Conservation (phyloP, 2,888 invertebrate genomes). For the Athalia cordata region DNA sequence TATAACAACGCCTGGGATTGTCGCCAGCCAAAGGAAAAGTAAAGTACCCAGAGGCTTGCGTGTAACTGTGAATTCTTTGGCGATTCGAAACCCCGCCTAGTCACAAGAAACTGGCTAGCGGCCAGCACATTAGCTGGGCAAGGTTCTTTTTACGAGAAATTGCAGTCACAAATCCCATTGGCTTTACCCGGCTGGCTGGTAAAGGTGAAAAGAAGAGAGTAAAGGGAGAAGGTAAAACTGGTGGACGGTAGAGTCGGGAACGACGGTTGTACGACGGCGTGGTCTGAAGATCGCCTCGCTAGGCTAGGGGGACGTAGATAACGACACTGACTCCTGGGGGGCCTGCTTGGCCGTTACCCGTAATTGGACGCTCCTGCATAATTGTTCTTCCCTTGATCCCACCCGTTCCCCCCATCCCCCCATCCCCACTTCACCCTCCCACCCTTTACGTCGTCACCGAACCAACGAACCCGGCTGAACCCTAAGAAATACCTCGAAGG, state of each 20-base stretch:
- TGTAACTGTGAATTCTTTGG: conserved; percentile 34
- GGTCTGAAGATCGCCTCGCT: conserved; percentile 34
- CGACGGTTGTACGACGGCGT: conserved; percentile 26
- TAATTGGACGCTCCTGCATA: conserved; percentile 67
- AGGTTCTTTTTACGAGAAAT: conserved; percentile 57
- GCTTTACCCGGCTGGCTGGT: conserved; percentile 19
- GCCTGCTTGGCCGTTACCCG: conserved; percentile 58
- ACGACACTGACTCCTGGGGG: conserved; percentile 41
- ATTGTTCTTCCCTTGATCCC: conserved; percentile 57
- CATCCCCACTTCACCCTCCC: conserved; percentile 7
- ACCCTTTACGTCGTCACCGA: background rate
- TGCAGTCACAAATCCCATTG: conserved; percentile 48
- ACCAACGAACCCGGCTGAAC: conserved; percentile 34
- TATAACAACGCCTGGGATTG: too few species aligned
- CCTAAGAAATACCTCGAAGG: conserved; percentile 47
- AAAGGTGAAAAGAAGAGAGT: conserved; percentile 4
- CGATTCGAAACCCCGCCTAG: conserved; percentile 26
- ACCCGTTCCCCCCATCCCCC: conserved; percentile 3
- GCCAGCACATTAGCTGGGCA: conserved; percentile 63
- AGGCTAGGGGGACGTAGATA: conserved; percentile 37
- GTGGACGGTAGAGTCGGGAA: conserved; percentile 3
- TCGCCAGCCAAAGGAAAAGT: too few species aligned
- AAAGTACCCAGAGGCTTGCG: too few species aligned
- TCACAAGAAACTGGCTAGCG: conserved; percentile 60
- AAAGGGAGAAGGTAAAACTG: background rate